Percentiles rank a stretch among this genome's conserved stretches.
Evolutionary conservation across 2,797 vertebrate species (phyloP).

Genomic region (Iguana delicatissima): DNA sequence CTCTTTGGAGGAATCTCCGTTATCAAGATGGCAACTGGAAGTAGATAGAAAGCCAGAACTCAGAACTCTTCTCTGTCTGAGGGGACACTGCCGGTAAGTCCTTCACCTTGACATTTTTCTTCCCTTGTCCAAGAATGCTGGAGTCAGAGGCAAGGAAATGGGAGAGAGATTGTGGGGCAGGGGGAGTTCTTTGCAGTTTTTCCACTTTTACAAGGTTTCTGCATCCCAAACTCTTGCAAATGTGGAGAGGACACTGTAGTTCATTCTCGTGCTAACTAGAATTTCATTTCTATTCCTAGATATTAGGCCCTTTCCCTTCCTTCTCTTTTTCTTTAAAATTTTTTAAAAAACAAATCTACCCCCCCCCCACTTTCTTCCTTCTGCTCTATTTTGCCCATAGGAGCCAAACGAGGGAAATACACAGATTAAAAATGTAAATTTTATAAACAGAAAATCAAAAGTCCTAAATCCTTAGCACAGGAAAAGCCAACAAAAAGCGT

Average conservation of each 20-base stretch:
- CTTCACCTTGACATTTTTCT: too few species aligned
- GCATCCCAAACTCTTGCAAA: too few species aligned
- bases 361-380: conserved; percentile 51
- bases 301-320: neutral
- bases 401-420: conserved; percentile 74
- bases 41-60: too few species aligned
- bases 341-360: neutral
- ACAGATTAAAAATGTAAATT: conserved; percentile 87
- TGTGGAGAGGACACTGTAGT: conserved; percentile 13
- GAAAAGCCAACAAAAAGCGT: conserved; percentile 84
- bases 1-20: too few species aligned
- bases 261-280: conserved; percentile 64
- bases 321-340: neutral
- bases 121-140: too few species aligned
- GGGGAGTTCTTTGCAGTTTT: too few species aligned
- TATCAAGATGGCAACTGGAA: too few species aligned
- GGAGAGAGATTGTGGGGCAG: too few species aligned
- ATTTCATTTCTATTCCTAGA: conserved; percentile 44
- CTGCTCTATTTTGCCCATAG: conserved; percentile 70
- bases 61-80: too few species aligned
- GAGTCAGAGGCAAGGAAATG: too few species aligned
- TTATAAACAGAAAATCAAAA: conserved; percentile 86
- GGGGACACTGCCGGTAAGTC: too few species aligned
- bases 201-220: too few species aligned
- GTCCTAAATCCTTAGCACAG: conserved; percentile 83